Percentiles rank a stretch among this genome's conserved stretches.
Evolutionary conservation across 2,888 invertebrate genomes (phyloP).

Genomic region (Pseudanteris insignis): DNA sequence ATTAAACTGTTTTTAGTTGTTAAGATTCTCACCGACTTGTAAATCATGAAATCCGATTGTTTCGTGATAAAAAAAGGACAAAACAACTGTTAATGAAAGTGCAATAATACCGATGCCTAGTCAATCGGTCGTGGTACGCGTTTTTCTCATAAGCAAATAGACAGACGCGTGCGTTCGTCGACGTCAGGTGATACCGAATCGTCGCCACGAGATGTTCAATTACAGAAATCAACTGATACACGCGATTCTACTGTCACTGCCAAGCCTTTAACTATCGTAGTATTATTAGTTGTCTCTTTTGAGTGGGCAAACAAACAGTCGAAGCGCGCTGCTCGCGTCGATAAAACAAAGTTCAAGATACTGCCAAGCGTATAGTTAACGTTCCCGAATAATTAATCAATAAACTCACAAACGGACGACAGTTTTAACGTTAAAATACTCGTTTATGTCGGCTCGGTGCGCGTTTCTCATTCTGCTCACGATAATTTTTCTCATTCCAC

Average conservation of each 20-base stretch:
- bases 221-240: constrained; percentile 35
- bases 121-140: constrained; percentile 4
- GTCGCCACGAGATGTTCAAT: constrained; percentile 24
- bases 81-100: constrained; percentile 1
- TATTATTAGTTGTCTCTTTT: constrained; percentile 55
- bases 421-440: constrained; percentile 52
- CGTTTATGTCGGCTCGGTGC: constrained; percentile 37
- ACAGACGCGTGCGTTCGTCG: constrained; percentile 8
- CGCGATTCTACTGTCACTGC: constrained; percentile 65
- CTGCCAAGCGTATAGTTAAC: constrained; percentile 61
- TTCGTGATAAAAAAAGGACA: too few species aligned
- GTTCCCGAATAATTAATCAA: constrained; percentile 51
- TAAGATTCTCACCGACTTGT: constrained; percentile 3
- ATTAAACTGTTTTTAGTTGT: constrained; percentile 19
- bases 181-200: constrained; percentile 25
- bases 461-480: constrained; percentile 20
- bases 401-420: constrained; percentile 18
- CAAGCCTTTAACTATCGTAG: constrained; percentile 61
- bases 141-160: constrained; percentile 3
- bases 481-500: constrained; percentile 6
- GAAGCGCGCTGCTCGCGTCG: too few species aligned
- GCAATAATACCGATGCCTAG: constrained; percentile 5
- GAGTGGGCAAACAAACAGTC: constrained; percentile 46
- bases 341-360: constrained; percentile 57
- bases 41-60: background rate